phyloP scores from a whole-genome alignment of 2,113 vertebrate species.

The Circaetus gallicus region DNA sequence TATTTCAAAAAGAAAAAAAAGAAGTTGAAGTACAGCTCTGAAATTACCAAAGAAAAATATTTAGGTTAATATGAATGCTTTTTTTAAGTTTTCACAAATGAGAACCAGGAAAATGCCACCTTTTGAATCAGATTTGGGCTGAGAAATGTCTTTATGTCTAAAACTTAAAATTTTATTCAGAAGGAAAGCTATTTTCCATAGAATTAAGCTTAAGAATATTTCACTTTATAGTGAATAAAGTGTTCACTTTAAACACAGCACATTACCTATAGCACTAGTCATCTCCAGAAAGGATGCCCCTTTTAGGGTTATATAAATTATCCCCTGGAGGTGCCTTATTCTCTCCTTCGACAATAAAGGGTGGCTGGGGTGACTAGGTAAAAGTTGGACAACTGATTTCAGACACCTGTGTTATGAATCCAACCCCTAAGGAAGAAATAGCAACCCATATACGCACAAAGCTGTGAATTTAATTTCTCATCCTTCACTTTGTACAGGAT shows the following conservation, averaged over 20 bases:
- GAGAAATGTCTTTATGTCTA: neutral
- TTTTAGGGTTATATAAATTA: neutral
- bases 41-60: neutral
- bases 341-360: neutral
- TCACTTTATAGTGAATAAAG: neutral
- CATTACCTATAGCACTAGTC: neutral
- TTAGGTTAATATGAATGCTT: fast-evolving
- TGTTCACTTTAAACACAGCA: neutral
- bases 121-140: neutral
- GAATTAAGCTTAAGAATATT: neutral
- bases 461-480: neutral
- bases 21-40: neutral
- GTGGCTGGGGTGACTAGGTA: neutral
- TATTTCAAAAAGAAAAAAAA: neutral
- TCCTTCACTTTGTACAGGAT: neutral
- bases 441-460: fast-evolving
- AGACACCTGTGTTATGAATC: neutral
- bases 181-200: neutral
- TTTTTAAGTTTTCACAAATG: neutral
- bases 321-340: neutral
- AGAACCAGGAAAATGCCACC: neutral
- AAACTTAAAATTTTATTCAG: neutral
- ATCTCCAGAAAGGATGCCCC: fast-evolving
- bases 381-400: neutral
- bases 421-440: neutral